These are phyloP conservation scores for Platyrinchus mystaceus DNA, from an alignment of 2,797 vertebrate genomes.

Conservation along the genomic window DNA sequence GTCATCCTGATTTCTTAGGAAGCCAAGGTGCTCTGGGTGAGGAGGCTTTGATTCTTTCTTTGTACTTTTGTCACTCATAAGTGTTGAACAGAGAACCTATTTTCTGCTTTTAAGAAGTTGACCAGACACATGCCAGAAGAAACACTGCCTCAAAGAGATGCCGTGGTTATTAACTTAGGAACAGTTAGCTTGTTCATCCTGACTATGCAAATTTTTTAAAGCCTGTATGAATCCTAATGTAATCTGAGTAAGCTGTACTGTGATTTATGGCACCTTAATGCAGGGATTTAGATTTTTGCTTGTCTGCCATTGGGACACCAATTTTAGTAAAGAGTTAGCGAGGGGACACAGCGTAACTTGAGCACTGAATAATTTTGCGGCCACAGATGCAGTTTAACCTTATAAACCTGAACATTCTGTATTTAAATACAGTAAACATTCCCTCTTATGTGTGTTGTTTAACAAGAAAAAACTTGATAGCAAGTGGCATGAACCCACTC, in stretches of 20 bases:
- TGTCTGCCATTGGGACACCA: slow-evolving; percentile 60
- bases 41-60: background rate
- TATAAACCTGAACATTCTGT: slow-evolving; percentile 15
- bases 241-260: slow-evolving; percentile 47
- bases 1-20: background rate
- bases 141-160: background rate
- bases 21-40: background rate
- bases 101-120: background rate
- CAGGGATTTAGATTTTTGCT: slow-evolving; percentile 71
- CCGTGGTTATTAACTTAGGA: background rate
- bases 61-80: background rate
- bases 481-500: background rate
- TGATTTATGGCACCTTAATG: slow-evolving; percentile 69
- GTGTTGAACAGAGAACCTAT: background rate
- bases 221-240: slow-evolving; percentile 41
- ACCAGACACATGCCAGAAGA: background rate
- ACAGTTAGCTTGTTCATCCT: slow-evolving; percentile 40
- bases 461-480: background rate
- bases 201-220: slow-evolving; percentile 50
- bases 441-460: background rate
- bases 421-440: slow-evolving; percentile 12
- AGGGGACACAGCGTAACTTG: slow-evolving; percentile 37
- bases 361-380: slow-evolving; percentile 35
- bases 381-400: slow-evolving; percentile 20
- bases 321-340: slow-evolving; percentile 59